phyloP scores from a whole-genome alignment of 2,113 vertebrate species.

The Dascyllus trimaculatus region DNA sequence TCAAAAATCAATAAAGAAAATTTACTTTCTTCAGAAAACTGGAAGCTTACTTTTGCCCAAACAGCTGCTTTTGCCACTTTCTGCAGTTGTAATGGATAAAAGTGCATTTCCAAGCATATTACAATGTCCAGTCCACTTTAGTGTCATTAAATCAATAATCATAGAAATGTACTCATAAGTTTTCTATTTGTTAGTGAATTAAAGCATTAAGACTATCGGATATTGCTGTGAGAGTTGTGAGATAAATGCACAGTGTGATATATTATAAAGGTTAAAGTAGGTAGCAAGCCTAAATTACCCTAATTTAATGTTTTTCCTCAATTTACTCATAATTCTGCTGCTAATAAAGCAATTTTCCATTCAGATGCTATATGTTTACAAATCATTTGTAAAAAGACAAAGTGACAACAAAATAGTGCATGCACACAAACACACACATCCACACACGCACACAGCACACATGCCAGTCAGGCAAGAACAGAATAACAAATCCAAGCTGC shows the following conservation, averaged over 20 bases:
- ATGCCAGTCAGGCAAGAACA: slow-evolving; percentile 19
- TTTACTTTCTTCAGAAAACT: too few species aligned
- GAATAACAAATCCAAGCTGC: slow-evolving; percentile 59
- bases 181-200: neutral
- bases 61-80: neutral
- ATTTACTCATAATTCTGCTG: too few species aligned
- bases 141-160: neutral
- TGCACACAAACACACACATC: slow-evolving; percentile 4
- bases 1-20: too few species aligned
- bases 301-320: too few species aligned
- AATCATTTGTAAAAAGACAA: neutral
- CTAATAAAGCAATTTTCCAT: neutral
- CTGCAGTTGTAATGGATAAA: neutral
- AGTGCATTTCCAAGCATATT: neutral
- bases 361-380: neutral
- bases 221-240: too few species aligned
- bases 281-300: too few species aligned
- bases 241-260: neutral
- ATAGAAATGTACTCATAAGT: neutral
- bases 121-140: neutral
- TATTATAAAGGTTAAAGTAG: neutral
- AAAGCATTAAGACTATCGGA: too few species aligned
- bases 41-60: too few species aligned
- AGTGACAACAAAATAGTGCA: slow-evolving; percentile 7
- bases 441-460: neutral